phyloP scores from a whole-genome alignment of 1,140 invertebrate genomes.

The Euwallacea fornicatus region DNA sequence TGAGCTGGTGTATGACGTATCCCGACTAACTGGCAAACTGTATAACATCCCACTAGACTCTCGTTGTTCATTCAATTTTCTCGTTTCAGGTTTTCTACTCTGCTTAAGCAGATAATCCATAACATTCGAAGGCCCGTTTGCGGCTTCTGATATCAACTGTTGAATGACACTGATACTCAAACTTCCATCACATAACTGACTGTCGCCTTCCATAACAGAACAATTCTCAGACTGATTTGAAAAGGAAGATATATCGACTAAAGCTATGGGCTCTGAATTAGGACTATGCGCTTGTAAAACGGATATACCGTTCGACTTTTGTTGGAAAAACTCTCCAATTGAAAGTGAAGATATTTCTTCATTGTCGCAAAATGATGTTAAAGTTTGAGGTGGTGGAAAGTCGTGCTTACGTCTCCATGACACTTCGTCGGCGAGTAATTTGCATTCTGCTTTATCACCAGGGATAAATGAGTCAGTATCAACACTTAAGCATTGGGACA shows the following conservation, averaged over 20 bases:
- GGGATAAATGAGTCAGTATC: conserved; percentile 43
- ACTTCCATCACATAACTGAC: conserved; percentile 15
- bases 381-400: conserved; percentile 32
- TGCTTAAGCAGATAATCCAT: conserved; percentile 36
- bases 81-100: conserved; percentile 9
- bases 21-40: conserved; percentile 35
- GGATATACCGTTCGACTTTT: conserved; percentile 39
- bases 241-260: conserved; percentile 34
- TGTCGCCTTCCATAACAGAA: neutral
- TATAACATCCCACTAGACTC: conserved; percentile 8
- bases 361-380: conserved; percentile 20
- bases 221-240: conserved; percentile 14
- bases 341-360: conserved; percentile 37
- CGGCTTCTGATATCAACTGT: conserved; percentile 33
- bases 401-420: conserved; percentile 46
- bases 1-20: conserved; percentile 36
- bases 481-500: too few species aligned
- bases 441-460: conserved; percentile 38
- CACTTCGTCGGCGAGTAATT: conserved; percentile 43
- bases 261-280: conserved; percentile 30
- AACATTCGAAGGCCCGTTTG: conserved; percentile 35
- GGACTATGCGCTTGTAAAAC: conserved; percentile 7
- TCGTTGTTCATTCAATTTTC: conserved; percentile 1
- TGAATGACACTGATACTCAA: conserved; percentile 41
- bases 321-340: conserved; percentile 46